Evolutionary conservation across 2,888 invertebrate species (phyloP), one percentile per base, ranked within the genome.

Genomic region (Ethmia dodecea): DNA sequence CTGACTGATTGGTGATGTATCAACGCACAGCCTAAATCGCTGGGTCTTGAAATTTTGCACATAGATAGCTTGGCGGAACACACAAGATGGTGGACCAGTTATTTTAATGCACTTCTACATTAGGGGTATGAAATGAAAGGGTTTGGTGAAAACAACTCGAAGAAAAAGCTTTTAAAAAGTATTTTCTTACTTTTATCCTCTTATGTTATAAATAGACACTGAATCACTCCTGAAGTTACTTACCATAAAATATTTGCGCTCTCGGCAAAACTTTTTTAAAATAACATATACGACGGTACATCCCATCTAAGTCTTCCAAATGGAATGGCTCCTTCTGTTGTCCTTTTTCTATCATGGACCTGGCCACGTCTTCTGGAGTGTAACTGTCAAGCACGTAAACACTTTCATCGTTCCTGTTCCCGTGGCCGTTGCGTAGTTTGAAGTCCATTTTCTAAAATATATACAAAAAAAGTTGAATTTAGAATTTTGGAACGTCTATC

Each of bases 191-290:
- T n/a, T n/a, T n/a, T n/a, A n/a, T n/a, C n/a, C n/a, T n/a, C n/a
- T n/a, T n/a, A n/a, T n/a, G n/a, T n/a, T n/a, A n/a, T n/a, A n/a
- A n/a, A n/a, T n/a, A n/a, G n/a, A n/a, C n/a, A n/a, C n/a, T n/a
- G n/a, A n/a, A 3, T 20, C 6, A n/a, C 3, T 20, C n/a, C n/a
- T 20, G 3, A 20, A 8, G 8, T 20, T n/a, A 29, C 51, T 31
- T 46, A 68, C 70, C 68, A 37, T 64, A 68, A 49, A 62, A 68
- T 40, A 68, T 59, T 36, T 57, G 37, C 3, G 61, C 43, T 28
- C 64, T 52, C 2, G 65, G 65, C 61, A 63, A 59, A 37, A 52
- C 45, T 5, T 52, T 35, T 18, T 36, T 57, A 31, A 61, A 62
- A 30, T 60, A 45, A 20, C 55, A 47, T n/a, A 70, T 59, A 3